phyloP scores from a whole-genome alignment of 1,140 invertebrate genomes.

The Zaprionus gabonicus region DNA sequence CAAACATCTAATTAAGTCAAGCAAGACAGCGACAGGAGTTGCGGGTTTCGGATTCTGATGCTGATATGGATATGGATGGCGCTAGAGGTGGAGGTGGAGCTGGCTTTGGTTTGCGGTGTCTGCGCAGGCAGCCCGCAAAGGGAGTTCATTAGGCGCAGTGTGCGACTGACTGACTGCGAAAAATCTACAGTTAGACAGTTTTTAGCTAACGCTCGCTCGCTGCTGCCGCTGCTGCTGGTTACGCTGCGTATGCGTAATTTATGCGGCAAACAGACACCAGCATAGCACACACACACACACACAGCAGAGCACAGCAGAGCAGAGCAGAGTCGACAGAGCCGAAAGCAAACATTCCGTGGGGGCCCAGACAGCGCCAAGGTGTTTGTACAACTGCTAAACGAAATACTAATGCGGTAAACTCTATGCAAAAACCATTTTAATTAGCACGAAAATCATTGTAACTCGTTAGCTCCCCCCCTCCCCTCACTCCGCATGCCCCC shows the following conservation, averaged over 20 bases:
- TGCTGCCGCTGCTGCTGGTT: constrained; percentile 14
- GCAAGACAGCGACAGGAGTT: constrained; percentile 34
- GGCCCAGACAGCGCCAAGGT: constrained; percentile 53
- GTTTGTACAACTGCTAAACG: constrained; percentile 76
- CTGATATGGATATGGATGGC: constrained; percentile 23
- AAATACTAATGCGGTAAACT: constrained; percentile 82
- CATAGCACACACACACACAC: constrained; percentile 13
- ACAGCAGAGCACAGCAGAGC: neutral
- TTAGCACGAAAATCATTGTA: constrained; percentile 83
- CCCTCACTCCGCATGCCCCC: neutral
- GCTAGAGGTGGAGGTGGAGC: neutral
- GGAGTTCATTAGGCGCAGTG: constrained; percentile 72
- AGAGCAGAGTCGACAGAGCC: constrained; percentile 20
- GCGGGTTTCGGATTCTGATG: constrained; percentile 16
- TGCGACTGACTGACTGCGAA: constrained; percentile 40
- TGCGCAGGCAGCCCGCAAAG: constrained; percentile 16
- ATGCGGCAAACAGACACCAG: constrained; percentile 49
- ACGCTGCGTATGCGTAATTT: constrained; percentile 80
- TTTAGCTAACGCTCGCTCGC: constrained; percentile 45
- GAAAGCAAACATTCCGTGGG: constrained; percentile 46
- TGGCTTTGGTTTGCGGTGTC: constrained; percentile 7
- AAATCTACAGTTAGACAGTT: constrained; percentile 54
- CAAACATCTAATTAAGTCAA: constrained; percentile 72
- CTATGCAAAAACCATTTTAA: constrained; percentile 83
- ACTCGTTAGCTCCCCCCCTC: constrained; percentile 65